Evolutionary conservation across 2,113 vertebrate genomes (phyloP), one percentile per base, ranked within the genome.

Genomic region (Mus pahari): DNA sequence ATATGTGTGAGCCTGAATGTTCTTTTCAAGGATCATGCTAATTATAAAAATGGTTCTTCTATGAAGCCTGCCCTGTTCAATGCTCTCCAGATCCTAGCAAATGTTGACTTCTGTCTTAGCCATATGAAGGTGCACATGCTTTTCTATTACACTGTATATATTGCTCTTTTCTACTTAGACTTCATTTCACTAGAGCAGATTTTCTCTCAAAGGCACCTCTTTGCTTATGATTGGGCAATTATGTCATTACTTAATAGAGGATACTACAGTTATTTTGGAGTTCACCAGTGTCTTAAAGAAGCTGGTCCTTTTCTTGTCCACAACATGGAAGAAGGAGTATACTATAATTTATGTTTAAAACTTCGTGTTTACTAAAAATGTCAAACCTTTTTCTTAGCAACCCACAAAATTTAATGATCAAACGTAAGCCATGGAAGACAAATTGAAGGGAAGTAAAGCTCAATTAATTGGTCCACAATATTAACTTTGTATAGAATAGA

Each of bases 371-470:
- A 50, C n/a, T 53, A 90, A 73, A 91, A 53, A 55, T 81, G 17
- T 13, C 28, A 31, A 8, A 24, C 81, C 74, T 89, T 75, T 45
- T 83, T 39, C 83, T 53, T 48, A 33, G 84, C 7, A 86, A 87
- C 87, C 26, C 92, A 79, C 26, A 33, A 79, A 64, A 10, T 86
- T 55, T 31, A 66, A 48, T 60, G 33, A 8, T 95, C 62, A 94
- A 68, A 82, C 68, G 6, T 90, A 42, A 96, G 39, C 45, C 71
- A 31, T 64, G 48, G 53, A 45, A 86, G 5, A 2, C 82, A 68
- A 68, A 96, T 74, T 86, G 26, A 89, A 88, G 90, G 48, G 45
- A 94, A 94, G 89, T 86, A 77, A 87, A 36, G 28, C 2, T 91
- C 74, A 82, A 45, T 70, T 31, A 90, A 79, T 50, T 78, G 36